Evolutionary conservation across 1,140 invertebrate species (phyloP), one percentile per base, ranked within the genome.

Genomic region (Brachionus manjavacas): DNA sequence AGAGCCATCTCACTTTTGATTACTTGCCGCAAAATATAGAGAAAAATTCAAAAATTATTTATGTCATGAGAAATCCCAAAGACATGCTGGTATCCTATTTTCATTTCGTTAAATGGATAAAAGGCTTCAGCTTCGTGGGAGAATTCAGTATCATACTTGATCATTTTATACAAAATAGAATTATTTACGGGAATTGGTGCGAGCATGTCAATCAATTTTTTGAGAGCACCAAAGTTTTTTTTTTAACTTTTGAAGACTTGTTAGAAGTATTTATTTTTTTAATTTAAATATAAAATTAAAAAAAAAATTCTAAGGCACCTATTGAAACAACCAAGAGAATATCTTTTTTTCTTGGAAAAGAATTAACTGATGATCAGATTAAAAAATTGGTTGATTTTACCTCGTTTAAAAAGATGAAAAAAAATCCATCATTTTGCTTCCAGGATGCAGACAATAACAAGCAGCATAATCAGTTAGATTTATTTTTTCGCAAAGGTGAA

Each of bases 21-120:
- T 78, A 49, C 39, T 46, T 78, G 74, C 74, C 74, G 7, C 16
- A 46, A 12, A 16, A 78, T n/a, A 31, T 55, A 28, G 49, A 35
- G 12, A 55, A 11, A 28, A 39, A 39, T 1, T 20, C 28, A 12
- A 78, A 78, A 14, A 3, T 78, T 1, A 55, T 78, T 28, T 78
- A 78, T 55, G 39, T 78, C 9, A 78, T 78, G 41, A 46, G 74
- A 46, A 55, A 78, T 78, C 74, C 74, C 20, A 78, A 78, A 78
- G 74, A 78, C 39, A 43, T 78, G 28, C 41, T 55, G 20, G 74
- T 78, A 11, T 78, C 74, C 7, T 46, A 28, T 55, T 78, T 78
- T 46, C 28, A 43, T 46, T 78, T 78, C 28, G 41, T 46, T 11
- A 46, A 55, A 46, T 49, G 49, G 49, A 35, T 78, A 23, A 78